Conservation (phyloP, 64 coral and sea anemone genomes). For the Stichodactyla helianthus region DNA sequence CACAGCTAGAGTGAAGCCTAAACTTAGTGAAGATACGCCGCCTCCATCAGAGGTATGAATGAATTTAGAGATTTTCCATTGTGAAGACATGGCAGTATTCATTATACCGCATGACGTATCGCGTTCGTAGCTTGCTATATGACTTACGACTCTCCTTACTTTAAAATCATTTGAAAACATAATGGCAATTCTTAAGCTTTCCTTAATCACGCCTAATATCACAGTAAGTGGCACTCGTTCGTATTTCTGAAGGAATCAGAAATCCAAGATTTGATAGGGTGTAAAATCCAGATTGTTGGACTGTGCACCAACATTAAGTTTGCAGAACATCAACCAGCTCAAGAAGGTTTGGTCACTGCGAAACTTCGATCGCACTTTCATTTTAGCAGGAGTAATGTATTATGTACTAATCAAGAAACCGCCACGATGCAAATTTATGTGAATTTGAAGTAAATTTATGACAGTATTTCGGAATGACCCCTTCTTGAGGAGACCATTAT, state of each 20-base stretch:
- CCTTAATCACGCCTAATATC: not conserved
- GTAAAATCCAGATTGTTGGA: not conserved
- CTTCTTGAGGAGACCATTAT: not conserved
- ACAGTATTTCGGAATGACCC: not conserved
- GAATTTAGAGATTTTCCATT: not conserved
- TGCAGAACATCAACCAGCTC: not conserved
- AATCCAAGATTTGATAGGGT: not conserved
- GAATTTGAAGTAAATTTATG: not conserved
- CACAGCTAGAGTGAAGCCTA: not conserved
- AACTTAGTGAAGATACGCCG: not conserved
- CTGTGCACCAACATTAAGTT: not conserved
- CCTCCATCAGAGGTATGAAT: not conserved
- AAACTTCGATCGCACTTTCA: not conserved
- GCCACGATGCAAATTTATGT: not conserved
- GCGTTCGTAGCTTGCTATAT: not conserved
- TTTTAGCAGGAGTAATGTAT: not conserved
- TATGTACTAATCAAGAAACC: not conserved
- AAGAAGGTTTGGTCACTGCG: not conserved
- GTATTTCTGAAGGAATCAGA: not conserved
- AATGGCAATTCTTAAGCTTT: not conserved
- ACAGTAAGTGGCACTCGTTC: not conserved
- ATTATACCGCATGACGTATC: not conserved
- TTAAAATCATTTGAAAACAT: not conserved
- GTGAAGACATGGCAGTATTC: not conserved
- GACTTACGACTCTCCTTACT: not conserved